Evolutionary conservation across 2,888 invertebrate species (phyloP), one percentile per base, ranked within the genome.

Genomic region (Eupithecia vulgata): DNA sequence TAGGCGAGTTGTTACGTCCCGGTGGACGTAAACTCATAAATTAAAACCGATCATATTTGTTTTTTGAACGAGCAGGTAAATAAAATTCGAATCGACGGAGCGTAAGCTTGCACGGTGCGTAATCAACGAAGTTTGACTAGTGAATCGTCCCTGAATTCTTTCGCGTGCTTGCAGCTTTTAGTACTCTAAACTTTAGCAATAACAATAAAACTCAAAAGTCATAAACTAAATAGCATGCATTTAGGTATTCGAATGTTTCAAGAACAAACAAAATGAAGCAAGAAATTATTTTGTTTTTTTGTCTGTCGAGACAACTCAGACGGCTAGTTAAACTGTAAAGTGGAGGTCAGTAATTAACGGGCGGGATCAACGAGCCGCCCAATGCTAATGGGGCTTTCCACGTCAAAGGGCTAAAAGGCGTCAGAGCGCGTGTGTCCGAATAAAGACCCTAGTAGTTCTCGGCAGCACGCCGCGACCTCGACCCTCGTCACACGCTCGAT

Each of bases 401-500:
- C 92, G 93, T 93, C 92, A 94, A 93, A 93, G 91, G 90, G 91
- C 91, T 91, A 89, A 91, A 90, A 92, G 91, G 92, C 92, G 92
- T 91, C 85, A 85, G 89, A 91, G 91, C 92, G 91, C 88, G 90
- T 89, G 92, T 92, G 91, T 91, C 92, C 91, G 91, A 91, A 93
- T 93, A 93, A 93, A 92, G 90, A 91, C 83, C 87, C 87, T 86
- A 90, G 90, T 90, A 89, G 87, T 85, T 84, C 84, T 82, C 83
- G 82, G 84, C 83, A 83, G 82, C 87, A 82, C 85, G 87, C 84
- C 82, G 87, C 86, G 90, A 91, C 90, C 91, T 79, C 88, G 92
- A 94, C 94, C 94, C 94, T 92, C 90, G 91, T 94, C 94, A 94
- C 91, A 88, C 87, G 89, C 88, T 91, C 92, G 92, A 94, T 94